These are phyloP conservation scores for Bathybates hornii DNA, from an alignment of 2,113 vertebrate species.

Conservation along the genomic window DNA sequence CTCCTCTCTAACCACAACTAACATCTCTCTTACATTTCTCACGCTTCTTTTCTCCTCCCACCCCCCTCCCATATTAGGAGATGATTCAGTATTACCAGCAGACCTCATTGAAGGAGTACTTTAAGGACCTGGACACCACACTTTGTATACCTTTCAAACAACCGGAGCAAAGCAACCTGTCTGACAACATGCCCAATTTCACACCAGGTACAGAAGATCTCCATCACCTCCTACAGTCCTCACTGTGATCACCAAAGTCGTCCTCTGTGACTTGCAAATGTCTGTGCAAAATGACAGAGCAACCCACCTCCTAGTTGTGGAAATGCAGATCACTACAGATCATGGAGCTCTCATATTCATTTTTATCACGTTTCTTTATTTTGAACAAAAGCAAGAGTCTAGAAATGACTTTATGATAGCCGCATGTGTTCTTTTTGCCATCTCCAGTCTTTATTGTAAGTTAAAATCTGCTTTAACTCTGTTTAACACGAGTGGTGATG, in stretches of 20 bases:
- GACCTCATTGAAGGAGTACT: conserved; percentile 87
- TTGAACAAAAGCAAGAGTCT: not conserved
- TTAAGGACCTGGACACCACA: conserved; percentile 82
- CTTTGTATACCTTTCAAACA: conserved; percentile 82
- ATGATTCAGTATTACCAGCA: conserved; percentile 85
- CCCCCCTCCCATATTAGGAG: conserved; percentile 68
- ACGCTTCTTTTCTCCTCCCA: not conserved
- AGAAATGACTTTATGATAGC: not conserved
- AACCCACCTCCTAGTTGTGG: not conserved
- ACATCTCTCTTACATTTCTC: not conserved
- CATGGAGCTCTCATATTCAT: not conserved
- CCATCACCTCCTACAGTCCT: not conserved
- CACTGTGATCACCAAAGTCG: not conserved
- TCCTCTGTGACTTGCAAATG: not conserved
- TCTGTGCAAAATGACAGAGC: not conserved
- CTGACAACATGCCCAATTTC: conserved; percentile 17
- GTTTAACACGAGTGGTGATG: not conserved
- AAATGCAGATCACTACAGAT: not conserved
- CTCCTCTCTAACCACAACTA: not conserved
- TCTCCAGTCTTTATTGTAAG: not conserved
- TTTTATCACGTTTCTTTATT: not conserved
- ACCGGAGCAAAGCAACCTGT: conserved; percentile 66
- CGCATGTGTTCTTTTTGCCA: not conserved
- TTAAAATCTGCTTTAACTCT: not conserved
- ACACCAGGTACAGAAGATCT: conserved; percentile 57